Evolutionary conservation across 1,140 invertebrate genomes (phyloP), one percentile per base, ranked within the genome.

Genomic region (Pararge aegeria): DNA sequence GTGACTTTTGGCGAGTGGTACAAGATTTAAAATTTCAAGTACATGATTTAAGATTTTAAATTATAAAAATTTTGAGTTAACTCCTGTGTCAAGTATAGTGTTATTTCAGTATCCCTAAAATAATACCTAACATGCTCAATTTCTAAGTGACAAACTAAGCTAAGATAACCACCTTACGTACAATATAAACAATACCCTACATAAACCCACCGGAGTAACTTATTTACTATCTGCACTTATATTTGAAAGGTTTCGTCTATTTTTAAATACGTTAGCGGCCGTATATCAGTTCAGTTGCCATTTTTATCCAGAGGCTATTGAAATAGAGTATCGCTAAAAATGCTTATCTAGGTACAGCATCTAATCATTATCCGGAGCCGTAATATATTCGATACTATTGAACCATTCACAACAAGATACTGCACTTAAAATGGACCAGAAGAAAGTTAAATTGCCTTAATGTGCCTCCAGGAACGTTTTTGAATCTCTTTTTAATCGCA

Each of bases 401-500:
- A 67, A 75, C 34, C 50, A 65, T 75, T 70, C 65, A 66, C 64
- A 73, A 85, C 78, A 85, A 80, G 79, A 80, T 64, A 81, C 63
- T 80, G 81, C 81, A 83, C 81, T 86, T 83, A 82, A 80, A 74
- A 75, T 70, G 68, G 67, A 75, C 66, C 75, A 52, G 60, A 68
- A 72, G 73, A 71, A 73, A 71, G 73, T 67, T 73, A 74, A 78
- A 80, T 75, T 73, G 73, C 74, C 63, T 70, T 68, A 74, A 71
- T 69, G 46, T 29, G 76, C 74, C 68, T 55, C 61, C 61, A 66
- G 68, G 66, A 69, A 74, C 65, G 58, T 79, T 83, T 83, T 78
- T 73, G 75, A 75, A 75, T 68, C 70, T 75, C 60, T 77, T 83
- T 84, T 88, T 82, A 79, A 83, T 83, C 77, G 70, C 70, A 73